Conservation (phyloP, 2,888 invertebrate genomes). For the Polymixis flavicincta region DNA sequence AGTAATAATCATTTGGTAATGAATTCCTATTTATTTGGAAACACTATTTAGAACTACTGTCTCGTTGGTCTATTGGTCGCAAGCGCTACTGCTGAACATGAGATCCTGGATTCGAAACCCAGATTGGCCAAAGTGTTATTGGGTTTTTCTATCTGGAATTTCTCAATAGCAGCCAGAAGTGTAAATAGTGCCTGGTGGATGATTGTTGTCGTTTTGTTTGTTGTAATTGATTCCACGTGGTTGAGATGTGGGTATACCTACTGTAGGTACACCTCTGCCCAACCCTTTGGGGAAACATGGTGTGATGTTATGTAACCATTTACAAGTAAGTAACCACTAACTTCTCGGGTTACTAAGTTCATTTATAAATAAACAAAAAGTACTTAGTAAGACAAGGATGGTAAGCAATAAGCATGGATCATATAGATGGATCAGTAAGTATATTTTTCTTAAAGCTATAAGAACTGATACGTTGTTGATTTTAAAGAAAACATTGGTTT, state of each 20-base stretch:
- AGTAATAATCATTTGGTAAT: neutral
- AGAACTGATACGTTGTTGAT: slow-evolving; percentile 1
- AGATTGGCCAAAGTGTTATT: no score
- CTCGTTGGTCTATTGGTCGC: no score
- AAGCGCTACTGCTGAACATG: no score
- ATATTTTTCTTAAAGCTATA: neutral
- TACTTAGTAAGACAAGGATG: neutral
- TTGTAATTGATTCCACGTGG: no score
- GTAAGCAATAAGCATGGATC: neutral
- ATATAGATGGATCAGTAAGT: neutral
- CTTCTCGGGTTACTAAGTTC: neutral
- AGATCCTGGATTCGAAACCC: no score
- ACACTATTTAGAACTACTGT: neutral
- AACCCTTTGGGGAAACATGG: no score
- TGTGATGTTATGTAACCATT: neutral
- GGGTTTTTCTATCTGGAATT: no score
- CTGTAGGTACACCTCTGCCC: no score
- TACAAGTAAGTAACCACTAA: neutral
- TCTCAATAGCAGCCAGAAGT: no score
- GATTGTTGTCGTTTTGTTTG: no score
- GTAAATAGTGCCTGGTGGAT: no score
- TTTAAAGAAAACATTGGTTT: neutral
- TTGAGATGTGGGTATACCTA: no score
- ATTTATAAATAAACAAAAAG: slow-evolving; percentile 1
- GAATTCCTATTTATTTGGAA: neutral